Evolutionary conservation across 2,888 invertebrate species (phyloP), one percentile per base, ranked within the genome.

Genomic region (Vannuccia rotundouncinata): DNA sequence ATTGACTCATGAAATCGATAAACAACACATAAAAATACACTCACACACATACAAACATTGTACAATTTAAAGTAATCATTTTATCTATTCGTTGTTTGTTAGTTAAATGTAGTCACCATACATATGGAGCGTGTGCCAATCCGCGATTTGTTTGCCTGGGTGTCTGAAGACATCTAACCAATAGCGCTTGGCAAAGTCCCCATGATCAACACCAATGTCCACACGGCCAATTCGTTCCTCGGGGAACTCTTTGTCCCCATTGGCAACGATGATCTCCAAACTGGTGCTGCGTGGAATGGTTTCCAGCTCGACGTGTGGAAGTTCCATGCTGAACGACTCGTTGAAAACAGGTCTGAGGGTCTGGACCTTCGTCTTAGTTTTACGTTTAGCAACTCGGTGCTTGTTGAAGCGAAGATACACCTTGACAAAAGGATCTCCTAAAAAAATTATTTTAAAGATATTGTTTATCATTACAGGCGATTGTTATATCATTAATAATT

Each of bases 331-430:
- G 89, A 99, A 97, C 79, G 95, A 95, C 89, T 99, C 98, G 90
- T 99, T 99, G 91, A 96, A 99, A 80, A 99, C 96, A 0, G 98
- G 99, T 90, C 95, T 95, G 84, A 96, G 90, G 0, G 98, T 98
- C 81, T 96, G 92, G 89, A 96, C 98, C 91, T 97, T 97, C 77
- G 98, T 96, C 88, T 97, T 97, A 0, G 98, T 98, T 91, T 98
- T 97, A 91, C 97, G 97, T 91, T 98, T 99, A 77, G 95, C 95
- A 85, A 98, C 94, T 83, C 97, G 92, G 87, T 97, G 96, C n/a
- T 95, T 94, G 89, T 98, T 95, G 90, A 94, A 95, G 79, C 96
- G 90, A 84, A 98, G 91, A 89, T 98, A 98, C 89, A 99, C 94
- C 89, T 99, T 99, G 77, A 98, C 97, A 89, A 91, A 95, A 81